phyloP scores from a whole-genome alignment of 2,797 vertebrate genomes.

The Megaceryle alcyon region DNA sequence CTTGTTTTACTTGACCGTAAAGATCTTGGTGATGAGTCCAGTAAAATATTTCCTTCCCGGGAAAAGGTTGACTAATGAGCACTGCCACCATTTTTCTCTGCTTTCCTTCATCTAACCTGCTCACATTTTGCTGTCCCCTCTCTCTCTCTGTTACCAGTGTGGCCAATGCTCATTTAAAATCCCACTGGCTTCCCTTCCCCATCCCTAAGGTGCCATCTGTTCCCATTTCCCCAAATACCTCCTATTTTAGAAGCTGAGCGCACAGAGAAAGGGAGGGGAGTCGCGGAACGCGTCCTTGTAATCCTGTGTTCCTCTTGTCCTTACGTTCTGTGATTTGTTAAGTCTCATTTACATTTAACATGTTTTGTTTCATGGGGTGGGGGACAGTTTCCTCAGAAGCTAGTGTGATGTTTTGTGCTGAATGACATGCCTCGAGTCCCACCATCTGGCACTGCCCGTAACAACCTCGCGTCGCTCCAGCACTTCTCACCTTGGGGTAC shows the following conservation, averaged over 20 bases:
- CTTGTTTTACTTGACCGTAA: constrained; percentile 9
- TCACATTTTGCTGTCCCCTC: not conserved
- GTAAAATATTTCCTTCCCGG: not conserved
- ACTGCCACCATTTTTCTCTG: not conserved
- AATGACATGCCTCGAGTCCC: not conserved
- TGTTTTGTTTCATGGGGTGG: not conserved
- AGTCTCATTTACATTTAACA: not conserved
- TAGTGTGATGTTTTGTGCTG: not conserved
- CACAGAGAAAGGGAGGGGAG: not conserved
- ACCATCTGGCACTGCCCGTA: not conserved
- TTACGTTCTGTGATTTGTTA: not conserved
- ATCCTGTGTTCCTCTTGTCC: not conserved
- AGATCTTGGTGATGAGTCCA: not conserved
- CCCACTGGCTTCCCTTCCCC: not conserved
- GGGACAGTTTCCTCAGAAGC: not conserved
- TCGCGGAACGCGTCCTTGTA: not conserved
- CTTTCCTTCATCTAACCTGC: not conserved
- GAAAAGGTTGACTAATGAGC: not conserved
- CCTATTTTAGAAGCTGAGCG: not conserved
- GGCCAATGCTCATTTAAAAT: not conserved
- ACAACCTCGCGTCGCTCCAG: not conserved
- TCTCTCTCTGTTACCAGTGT: not conserved
- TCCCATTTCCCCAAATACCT: not conserved
- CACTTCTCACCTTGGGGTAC: constrained; percentile 25
- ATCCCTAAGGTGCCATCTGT: constrained; percentile 21